phyloP scores from a whole-genome alignment of 2,888 invertebrate genomes.

The Metopia argyrocephala region DNA sequence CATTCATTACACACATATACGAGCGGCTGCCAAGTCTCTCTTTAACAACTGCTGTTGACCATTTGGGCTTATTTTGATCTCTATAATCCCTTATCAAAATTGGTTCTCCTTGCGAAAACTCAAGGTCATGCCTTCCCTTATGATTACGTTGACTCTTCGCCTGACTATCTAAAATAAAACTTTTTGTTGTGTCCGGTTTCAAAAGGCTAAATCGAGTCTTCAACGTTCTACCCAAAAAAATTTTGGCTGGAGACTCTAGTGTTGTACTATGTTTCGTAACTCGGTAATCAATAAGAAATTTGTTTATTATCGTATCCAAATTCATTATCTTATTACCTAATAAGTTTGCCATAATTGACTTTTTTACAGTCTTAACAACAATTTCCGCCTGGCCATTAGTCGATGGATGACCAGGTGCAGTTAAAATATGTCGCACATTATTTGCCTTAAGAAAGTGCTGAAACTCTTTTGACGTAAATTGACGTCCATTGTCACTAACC shows the following conservation, averaged over 20 bases:
- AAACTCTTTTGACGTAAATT: slow-evolving; percentile 35
- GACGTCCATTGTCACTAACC: too few species aligned
- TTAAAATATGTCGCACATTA: slow-evolving; percentile 18
- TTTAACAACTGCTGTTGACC: not conserved
- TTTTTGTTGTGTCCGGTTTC: not conserved
- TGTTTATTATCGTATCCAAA: too few species aligned
- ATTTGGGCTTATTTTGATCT: slow-evolving; percentile 2
- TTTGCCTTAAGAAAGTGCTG: slow-evolving; percentile 4
- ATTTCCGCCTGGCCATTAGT: too few species aligned
- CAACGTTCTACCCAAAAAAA: slow-evolving; percentile 12
- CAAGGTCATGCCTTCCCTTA: not conserved
- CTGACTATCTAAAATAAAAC: too few species aligned
- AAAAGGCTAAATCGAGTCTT: not conserved
- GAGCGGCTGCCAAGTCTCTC: too few species aligned
- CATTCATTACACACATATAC: too few species aligned
- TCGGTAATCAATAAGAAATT: slow-evolving; percentile 15
- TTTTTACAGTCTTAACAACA: too few species aligned
- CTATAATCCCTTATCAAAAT: not conserved
- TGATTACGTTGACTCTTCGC: too few species aligned
- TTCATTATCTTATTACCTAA: too few species aligned
- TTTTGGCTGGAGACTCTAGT: slow-evolving; percentile 15
- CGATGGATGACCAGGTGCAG: too few species aligned
- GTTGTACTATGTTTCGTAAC: slow-evolving; percentile 14
- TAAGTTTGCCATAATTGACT: too few species aligned
- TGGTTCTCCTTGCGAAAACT: too few species aligned